phyloP scores from a whole-genome alignment of 2,113 vertebrate genomes.

The Cheilinus undulatus region DNA sequence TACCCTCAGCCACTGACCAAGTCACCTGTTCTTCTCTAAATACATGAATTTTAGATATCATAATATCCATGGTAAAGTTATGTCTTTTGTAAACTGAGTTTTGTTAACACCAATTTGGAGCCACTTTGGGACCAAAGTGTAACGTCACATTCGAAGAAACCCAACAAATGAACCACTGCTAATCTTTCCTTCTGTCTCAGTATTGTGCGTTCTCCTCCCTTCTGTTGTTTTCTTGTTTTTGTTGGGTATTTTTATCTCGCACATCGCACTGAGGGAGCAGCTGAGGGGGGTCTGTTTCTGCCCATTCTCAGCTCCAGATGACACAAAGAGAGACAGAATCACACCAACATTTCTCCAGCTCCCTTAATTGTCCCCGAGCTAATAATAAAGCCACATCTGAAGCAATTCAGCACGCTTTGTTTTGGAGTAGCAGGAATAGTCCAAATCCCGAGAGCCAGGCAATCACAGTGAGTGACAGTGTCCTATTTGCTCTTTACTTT shows the following conservation, averaged over 20 bases:
- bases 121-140: too few species aligned
- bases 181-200: background rate
- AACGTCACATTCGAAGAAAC: too few species aligned
- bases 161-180: background rate
- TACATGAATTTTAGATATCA: too few species aligned
- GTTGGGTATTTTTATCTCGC: conserved; percentile 75
- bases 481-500: conserved; percentile 24
- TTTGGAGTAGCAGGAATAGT: conserved; percentile 7
- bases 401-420: conserved; percentile 30
- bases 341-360: conserved; percentile 43
- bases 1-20: too few species aligned
- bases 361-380: conserved; percentile 61
- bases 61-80: too few species aligned
- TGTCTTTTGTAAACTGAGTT: too few species aligned
- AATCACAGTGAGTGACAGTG: background rate
- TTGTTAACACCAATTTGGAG: too few species aligned
- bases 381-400: conserved; percentile 55
- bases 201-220: background rate
- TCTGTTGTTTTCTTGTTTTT: conserved; percentile 48
- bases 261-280: conserved; percentile 47
- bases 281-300: conserved; percentile 42
- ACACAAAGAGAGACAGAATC: conserved; percentile 50
- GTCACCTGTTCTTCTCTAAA: too few species aligned
- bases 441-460: background rate
- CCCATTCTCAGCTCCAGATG: conserved; percentile 54